A percentile compares a stretch with the other conserved stretches of the same genome.
Conservation (phyloP, 2,113 vertebrate species). For the Sapajus apella region DNA sequence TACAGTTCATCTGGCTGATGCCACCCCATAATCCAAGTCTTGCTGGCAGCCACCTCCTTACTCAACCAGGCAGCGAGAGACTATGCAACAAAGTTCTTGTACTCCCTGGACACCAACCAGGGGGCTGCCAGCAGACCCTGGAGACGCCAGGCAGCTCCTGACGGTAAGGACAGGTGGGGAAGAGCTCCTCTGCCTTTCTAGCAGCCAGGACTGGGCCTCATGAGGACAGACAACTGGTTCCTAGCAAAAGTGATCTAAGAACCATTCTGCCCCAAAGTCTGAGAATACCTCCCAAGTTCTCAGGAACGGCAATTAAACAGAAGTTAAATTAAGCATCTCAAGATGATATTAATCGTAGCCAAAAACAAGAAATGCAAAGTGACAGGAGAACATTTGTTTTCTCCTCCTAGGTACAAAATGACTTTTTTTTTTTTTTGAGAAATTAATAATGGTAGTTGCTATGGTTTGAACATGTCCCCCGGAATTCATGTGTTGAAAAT, state of each 20-base stretch:
- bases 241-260: not conserved
- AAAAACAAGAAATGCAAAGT: not conserved
- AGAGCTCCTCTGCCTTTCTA: not conserved
- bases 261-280: not conserved
- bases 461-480: not conserved
- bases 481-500: not conserved
- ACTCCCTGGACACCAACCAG: not conserved
- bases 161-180: not conserved
- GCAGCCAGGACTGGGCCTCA: fast-evolving
- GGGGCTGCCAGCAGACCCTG: not conserved
- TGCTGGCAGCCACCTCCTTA: not conserved
- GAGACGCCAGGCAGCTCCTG: not conserved
- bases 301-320: not conserved
- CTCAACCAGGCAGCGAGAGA: not conserved
- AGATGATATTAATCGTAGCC: not conserved
- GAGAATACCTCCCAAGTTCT: not conserved
- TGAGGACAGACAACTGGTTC: not conserved
- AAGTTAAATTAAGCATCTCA: not conserved
- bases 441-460: not conserved
- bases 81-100: not conserved
- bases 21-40: not conserved
- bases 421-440: not conserved
- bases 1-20: not conserved
- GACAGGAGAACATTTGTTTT: not conserved
- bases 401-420: not conserved